phyloP scores from a whole-genome alignment of 2,797 vertebrate species.

The Myotis findleyi region DNA sequence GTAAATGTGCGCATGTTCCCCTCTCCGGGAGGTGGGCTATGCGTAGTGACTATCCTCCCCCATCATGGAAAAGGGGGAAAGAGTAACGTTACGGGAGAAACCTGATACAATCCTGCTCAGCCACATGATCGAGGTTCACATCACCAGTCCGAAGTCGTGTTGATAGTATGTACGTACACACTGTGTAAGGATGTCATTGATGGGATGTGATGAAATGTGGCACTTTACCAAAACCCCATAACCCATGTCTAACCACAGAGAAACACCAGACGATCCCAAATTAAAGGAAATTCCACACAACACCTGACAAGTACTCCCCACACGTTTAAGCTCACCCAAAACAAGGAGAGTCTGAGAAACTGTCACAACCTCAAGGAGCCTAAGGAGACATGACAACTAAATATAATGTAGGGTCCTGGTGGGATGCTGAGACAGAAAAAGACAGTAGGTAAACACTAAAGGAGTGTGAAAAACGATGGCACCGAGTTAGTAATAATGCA shows the following conservation, averaged over 20 bases:
- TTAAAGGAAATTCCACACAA: not conserved
- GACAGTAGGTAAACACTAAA: not conserved
- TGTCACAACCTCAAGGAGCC: not conserved
- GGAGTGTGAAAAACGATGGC: not conserved
- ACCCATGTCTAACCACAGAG: not conserved
- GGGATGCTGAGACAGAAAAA: not conserved
- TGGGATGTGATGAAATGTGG: not conserved
- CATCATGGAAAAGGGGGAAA: not conserved
- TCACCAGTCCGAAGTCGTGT: not conserved
- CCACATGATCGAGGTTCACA: not conserved
- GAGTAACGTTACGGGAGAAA: not conserved
- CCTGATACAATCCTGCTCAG: not conserved
- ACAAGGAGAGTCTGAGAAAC: constrained; percentile 13
- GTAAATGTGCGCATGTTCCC: not conserved
- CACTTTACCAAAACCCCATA: not conserved
- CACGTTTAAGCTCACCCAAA: not conserved
- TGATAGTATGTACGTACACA: not conserved
- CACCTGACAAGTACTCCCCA: not conserved
- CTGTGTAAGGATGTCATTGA: not conserved
- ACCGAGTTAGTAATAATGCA: not conserved
- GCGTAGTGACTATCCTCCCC: not conserved
- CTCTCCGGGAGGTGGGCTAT: not conserved
- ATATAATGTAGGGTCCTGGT: not conserved
- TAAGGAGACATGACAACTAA: not conserved
- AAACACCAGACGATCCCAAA: constrained; percentile 27